phyloP scores from a whole-genome alignment of 1,140 invertebrate genomes.

The Leucophenga varia region DNA sequence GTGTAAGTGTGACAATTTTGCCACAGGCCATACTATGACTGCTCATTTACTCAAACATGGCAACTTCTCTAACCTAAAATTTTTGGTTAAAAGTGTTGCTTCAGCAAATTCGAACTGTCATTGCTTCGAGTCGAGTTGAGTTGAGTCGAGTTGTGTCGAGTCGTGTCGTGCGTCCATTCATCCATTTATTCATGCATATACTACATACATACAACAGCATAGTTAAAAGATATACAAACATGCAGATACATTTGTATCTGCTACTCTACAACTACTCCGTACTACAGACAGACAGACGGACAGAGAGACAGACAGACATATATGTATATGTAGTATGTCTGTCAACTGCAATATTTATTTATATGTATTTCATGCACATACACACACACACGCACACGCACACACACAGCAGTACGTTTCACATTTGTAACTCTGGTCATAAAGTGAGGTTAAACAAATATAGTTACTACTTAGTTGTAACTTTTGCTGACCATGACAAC shows the following conservation, averaged over 20 bases:
- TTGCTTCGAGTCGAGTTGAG: background rate
- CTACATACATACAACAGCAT: no score
- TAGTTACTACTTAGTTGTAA: slow-evolving; percentile 30
- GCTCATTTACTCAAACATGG: slow-evolving; percentile 42
- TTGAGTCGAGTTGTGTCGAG: no score
- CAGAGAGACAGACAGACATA: background rate
- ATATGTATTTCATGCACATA: no score
- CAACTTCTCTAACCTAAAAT: no score
- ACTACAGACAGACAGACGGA: no score
- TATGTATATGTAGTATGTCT: no score
- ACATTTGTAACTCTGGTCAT: background rate
- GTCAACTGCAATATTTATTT: no score
- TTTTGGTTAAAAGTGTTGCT: slow-evolving; percentile 39
- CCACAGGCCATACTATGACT: slow-evolving; percentile 34
- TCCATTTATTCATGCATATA: no score
- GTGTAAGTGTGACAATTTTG: slow-evolving; percentile 37
- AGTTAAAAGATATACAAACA: no score
- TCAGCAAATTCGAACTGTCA: slow-evolving; percentile 32
- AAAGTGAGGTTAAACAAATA: slow-evolving; percentile 36
- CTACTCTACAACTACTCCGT: no score
- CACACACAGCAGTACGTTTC: background rate
- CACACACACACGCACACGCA: background rate
- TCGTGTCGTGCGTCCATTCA: no score
- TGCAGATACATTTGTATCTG: no score
- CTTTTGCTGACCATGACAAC: slow-evolving; percentile 47